phyloP scores from a whole-genome alignment of 2,797 vertebrate genomes.

The Sparus aurata region DNA sequence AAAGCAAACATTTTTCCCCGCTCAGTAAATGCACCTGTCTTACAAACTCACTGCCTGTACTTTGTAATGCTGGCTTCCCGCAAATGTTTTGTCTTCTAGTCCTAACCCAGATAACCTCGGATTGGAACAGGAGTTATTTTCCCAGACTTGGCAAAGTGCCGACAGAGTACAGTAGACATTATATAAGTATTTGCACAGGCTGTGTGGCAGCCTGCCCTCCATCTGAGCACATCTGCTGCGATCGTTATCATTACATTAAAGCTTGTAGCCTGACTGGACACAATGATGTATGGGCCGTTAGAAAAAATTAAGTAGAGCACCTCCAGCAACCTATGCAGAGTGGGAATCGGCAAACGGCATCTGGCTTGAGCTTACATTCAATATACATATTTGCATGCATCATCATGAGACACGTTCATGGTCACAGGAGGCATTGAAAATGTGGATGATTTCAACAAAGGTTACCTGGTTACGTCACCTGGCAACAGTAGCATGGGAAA shows the following conservation, averaged over 20 bases:
- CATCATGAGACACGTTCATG: not conserved
- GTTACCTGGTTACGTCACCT: no score
- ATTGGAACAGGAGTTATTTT: not conserved
- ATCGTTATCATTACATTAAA: not conserved
- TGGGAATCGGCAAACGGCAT: not conserved
- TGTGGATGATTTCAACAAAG: no score
- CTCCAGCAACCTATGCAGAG: not conserved
- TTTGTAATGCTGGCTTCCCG: not conserved
- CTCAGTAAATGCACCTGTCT: not conserved
- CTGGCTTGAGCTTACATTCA: not conserved
- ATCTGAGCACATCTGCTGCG: no score
- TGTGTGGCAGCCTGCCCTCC: not conserved
- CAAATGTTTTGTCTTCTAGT: not conserved
- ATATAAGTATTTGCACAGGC: not conserved
- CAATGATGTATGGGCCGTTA: constrained; percentile 12
- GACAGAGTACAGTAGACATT: not conserved
- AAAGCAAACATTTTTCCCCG: not conserved
- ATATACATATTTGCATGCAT: not conserved
- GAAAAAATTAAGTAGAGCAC: constrained; percentile 14
- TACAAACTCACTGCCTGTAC: not conserved
- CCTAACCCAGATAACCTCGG: not conserved
- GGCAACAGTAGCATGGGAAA: not conserved
- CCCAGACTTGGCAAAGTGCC: not conserved
- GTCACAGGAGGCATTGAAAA: no score
- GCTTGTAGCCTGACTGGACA: not conserved